Evolutionary conservation across 2,797 vertebrate species (phyloP).

Genomic region (Brachyalestes nurse): DNA sequence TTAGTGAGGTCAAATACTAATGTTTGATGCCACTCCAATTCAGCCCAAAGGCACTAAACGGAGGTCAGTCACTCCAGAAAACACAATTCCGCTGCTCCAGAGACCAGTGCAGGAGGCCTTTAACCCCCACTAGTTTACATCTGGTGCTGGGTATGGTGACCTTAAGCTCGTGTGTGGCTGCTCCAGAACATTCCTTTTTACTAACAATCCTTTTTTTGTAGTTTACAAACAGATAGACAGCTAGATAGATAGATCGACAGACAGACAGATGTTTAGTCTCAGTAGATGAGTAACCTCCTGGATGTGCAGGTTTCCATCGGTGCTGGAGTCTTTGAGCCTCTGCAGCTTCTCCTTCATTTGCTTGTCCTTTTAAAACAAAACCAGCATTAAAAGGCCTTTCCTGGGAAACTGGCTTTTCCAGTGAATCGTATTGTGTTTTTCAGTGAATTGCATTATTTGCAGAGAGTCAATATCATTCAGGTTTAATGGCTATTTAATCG

Average conservation of each 20-base stretch:
- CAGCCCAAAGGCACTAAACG: too few species aligned
- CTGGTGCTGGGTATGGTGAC: too few species aligned
- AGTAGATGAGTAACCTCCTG: slow-evolving; percentile 78
- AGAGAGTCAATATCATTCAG: not conserved
- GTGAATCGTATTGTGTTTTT: not conserved
- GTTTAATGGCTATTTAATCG: not conserved
- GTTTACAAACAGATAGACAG: not conserved
- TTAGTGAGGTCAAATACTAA: too few species aligned
- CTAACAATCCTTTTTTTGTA: too few species aligned
- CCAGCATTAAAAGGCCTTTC: not conserved
- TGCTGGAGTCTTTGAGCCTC: slow-evolving; percentile 70
- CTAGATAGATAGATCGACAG: not conserved
- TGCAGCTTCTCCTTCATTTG: slow-evolving; percentile 73
- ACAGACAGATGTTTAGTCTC: not conserved
- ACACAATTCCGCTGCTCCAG: too few species aligned
- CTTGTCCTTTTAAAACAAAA: slow-evolving; percentile 61
- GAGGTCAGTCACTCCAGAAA: not conserved
- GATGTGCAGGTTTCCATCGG: slow-evolving; percentile 79
- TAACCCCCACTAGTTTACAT: too few species aligned
- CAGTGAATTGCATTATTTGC: too few species aligned
- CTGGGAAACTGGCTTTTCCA: not conserved
- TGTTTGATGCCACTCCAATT: too few species aligned
- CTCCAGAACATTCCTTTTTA: too few species aligned
- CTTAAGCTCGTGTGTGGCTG: too few species aligned
- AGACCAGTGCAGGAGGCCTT: too few species aligned